A percentile compares a stretch with the other conserved stretches of the same genome.
Evolutionary conservation across 2,113 vertebrate species (phyloP).

Genomic region (Gracilinanus agilis): DNA sequence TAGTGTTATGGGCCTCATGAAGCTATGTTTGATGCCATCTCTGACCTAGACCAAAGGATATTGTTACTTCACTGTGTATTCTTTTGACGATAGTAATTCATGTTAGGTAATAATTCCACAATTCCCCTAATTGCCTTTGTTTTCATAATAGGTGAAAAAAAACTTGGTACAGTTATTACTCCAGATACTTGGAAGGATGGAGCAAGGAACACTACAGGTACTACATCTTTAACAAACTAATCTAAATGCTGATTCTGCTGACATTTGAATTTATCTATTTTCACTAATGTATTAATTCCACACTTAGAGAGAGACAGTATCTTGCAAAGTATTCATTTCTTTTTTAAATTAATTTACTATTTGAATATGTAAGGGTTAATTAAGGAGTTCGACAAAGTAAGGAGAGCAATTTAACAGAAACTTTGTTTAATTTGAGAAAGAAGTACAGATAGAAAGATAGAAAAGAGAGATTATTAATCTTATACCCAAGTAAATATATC

Average conservation of each 20-base stretch:
- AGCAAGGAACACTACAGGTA: constrained; percentile 98
- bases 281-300: constrained; percentile 3
- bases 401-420: too few relatives aligned
- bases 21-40: not conserved
- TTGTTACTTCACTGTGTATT: not conserved
- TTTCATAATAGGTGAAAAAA: constrained; percentile 92
- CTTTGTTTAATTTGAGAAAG: too few relatives aligned
- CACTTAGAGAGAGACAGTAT: not conserved
- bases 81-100: not conserved
- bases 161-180: constrained; percentile 96
- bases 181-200: constrained; percentile 99
- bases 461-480: too few relatives aligned
- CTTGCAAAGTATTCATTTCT: constrained; percentile 19
- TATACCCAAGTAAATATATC: too few relatives aligned
- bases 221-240: constrained; percentile 48
- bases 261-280: not conserved
- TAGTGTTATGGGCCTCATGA: not conserved
- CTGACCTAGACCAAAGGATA: not conserved
- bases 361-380: not conserved
- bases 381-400: too few relatives aligned
- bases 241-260: not conserved
- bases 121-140: not conserved
- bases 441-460: too few relatives aligned
- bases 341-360: not conserved
- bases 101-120: not conserved